A percentile compares a stretch with the other conserved stretches of the same genome.
Conservation (phyloP, 2,888 invertebrate genomes). For the Deilephila porcellus region DNA sequence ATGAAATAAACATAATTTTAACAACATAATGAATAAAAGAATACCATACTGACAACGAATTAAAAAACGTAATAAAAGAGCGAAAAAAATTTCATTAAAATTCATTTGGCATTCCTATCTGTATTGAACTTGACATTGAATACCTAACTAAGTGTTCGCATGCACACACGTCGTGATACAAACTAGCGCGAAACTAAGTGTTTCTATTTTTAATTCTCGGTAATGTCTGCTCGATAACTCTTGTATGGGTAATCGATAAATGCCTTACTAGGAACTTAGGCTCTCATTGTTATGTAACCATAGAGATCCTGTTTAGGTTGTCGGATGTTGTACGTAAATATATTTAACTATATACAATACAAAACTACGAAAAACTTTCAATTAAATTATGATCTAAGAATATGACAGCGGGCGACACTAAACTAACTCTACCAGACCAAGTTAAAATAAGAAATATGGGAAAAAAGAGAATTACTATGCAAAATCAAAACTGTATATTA, state of each 20-base stretch:
- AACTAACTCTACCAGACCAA: too few relatives aligned
- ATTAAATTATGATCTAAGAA: too few relatives aligned
- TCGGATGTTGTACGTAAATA: too few relatives aligned
- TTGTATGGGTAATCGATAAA: neutral
- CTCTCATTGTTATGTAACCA: neutral
- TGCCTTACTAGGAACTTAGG: neutral
- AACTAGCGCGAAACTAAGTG: neutral
- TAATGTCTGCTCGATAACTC: neutral
- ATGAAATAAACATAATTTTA: neutral
- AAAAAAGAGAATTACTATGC: too few relatives aligned
- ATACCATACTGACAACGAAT: neutral
- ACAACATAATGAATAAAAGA: neutral
- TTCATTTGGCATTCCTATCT: conserved; percentile 6
- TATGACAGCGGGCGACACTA: too few relatives aligned
- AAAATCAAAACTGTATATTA: too few relatives aligned
- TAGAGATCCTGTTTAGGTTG: too few relatives aligned
- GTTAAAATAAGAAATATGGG: too few relatives aligned
- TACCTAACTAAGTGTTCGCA: conserved; percentile 9
- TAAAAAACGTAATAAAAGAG: neutral
- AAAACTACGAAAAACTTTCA: too few relatives aligned
- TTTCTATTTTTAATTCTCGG: conserved; percentile 1
- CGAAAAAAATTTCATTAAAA: conserved; percentile 14
- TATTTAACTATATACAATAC: too few relatives aligned
- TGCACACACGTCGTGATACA: conserved; percentile 13
- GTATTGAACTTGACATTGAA: conserved; percentile 29